Conservation (phyloP, 2,888 invertebrate genomes). For the Polydrusus cervinus region DNA sequence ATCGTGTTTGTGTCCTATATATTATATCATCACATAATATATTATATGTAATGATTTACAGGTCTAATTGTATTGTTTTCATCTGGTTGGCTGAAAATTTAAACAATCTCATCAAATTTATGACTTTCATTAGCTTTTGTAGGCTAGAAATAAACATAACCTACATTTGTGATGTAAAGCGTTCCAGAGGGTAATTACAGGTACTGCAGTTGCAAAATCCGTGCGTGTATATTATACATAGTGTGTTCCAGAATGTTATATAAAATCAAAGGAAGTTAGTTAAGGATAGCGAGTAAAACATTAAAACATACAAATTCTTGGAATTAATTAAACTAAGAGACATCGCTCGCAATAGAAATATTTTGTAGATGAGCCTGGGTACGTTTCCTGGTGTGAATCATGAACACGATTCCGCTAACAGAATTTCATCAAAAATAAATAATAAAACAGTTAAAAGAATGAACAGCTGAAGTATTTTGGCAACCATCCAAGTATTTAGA, state of each 20-base stretch:
- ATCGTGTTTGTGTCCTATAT: constrained; percentile 1
- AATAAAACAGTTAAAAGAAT: not conserved
- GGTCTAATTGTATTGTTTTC: constrained; percentile 7
- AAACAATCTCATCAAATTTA: constrained; percentile 24
- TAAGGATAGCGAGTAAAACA: not conserved
- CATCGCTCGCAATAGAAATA: not conserved
- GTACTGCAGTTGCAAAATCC: constrained; percentile 16
- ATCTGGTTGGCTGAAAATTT: constrained; percentile 25
- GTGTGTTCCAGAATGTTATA: not conserved
- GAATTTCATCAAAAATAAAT: constrained; percentile 1
- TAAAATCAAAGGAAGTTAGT: constrained; percentile 9
- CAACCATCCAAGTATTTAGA: constrained; percentile 6
- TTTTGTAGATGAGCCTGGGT: not conserved
- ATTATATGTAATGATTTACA: not conserved
- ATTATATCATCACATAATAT: not conserved
- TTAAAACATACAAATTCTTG: constrained; percentile 6
- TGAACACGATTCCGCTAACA: constrained; percentile 3
- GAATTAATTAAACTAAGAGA: constrained; percentile 7
- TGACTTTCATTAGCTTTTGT: constrained; percentile 18
- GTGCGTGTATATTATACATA: too few species aligned
- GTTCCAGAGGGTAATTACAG: constrained; percentile 21
- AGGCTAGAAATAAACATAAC: constrained; percentile 29
- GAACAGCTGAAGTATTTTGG: constrained; percentile 2
- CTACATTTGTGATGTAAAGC: constrained; percentile 13
- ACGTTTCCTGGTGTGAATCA: constrained; percentile 22